Base-by-base conservation (phyloP, 2,113 vertebrate species). In the Oreocharis arfaki region DNA sequence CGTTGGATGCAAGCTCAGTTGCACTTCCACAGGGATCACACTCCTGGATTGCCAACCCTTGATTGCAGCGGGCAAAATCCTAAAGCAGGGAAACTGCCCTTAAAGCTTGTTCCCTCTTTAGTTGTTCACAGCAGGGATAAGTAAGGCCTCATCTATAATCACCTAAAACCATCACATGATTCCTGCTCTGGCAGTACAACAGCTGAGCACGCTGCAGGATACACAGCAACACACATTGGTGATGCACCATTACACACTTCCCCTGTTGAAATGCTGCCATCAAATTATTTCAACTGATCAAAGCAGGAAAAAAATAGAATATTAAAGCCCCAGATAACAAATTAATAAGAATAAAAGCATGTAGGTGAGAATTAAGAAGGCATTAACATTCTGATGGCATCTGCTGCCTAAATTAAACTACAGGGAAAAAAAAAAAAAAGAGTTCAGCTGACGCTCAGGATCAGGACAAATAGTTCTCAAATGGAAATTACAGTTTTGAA, bases 341-440 rank as follows among this genome's bases (percentile, higher is more conserved):
- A 97, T 97, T 96, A 97, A 96, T 96, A 97, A 97, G 94, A 97
- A 96, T 97, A 97, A 97, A 97, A 97, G 97, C 96, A 96, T 96
- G 96, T 97, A 97, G 95, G 96, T 97, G 97, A 97, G 95, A 97
- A 97, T 97, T 97, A 97, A 97, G 93, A 97, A 96, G 95, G 95
- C 97, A 97, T 97, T 94, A 96, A 94, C 96, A 97, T 96, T 96
- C 96, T 94, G 95, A 93, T 95, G 95, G 95, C 95, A 97, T 96
- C 96, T 95, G 94, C 95, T 97, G 95, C 91, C 94, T 97, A 96
- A 97, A 97, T 97, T 96, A 97, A 97, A 97, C 93, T 89, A 92
- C 94, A 95, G 81, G 83, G 47, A 9, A 69, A 96, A 96, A 53
- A 69, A 81, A 90, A 93, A 94, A 94, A 96, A 71, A 16, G 78